Conservation (phyloP, 1,140 invertebrate species). For the Drosophila baimaii region DNA sequence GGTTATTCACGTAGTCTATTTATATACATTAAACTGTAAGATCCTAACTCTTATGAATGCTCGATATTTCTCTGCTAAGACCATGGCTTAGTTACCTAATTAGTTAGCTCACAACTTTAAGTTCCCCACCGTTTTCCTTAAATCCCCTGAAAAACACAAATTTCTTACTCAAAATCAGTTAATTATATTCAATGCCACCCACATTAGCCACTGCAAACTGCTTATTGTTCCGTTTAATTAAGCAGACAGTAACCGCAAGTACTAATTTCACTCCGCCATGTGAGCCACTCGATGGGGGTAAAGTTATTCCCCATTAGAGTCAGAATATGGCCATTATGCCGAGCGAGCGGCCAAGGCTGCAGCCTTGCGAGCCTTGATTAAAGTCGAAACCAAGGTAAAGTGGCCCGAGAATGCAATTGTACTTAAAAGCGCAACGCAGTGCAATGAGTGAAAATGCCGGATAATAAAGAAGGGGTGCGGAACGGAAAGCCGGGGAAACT, state of each 20-base stretch:
- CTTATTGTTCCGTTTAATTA: background rate
- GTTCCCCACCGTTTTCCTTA: too few species aligned
- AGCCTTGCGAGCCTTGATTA: constrained; percentile 67
- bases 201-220: too few species aligned
- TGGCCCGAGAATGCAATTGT: constrained; percentile 65
- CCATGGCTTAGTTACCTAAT: too few species aligned
- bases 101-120: too few species aligned
- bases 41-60: too few species aligned
- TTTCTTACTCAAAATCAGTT: too few species aligned
- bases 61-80: too few species aligned
- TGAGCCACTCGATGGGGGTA: constrained; percentile 10
- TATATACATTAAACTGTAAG: too few species aligned
- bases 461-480: constrained; percentile 35
- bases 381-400: constrained; percentile 58
- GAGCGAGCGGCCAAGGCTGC: constrained; percentile 33
- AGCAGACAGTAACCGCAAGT: background rate
- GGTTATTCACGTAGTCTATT: too few species aligned
- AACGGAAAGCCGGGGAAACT: background rate
- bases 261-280: background rate
- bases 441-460: constrained; percentile 54
- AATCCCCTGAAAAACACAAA: too few species aligned
- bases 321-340: constrained; percentile 16
- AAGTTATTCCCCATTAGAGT: constrained; percentile 34
- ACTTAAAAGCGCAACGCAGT: constrained; percentile 42
- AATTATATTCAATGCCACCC: too few species aligned